These are phyloP conservation scores for Hiodon tergisus DNA, from an alignment of 2,113 vertebrate genomes.

Conservation along the genomic window DNA sequence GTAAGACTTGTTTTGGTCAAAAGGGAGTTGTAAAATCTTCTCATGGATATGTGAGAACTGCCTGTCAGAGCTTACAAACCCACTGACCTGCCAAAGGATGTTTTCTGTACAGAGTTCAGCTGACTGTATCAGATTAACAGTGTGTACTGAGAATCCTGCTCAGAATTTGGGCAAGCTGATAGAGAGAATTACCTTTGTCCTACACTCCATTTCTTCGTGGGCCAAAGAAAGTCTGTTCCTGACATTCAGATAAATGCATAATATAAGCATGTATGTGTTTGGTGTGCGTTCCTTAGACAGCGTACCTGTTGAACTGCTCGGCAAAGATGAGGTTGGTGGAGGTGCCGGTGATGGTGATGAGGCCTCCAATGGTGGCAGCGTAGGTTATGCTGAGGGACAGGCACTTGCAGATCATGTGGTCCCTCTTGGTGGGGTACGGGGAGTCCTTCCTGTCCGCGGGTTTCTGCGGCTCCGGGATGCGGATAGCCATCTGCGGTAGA, in stretches of 20 bases:
- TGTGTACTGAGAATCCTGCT: not conserved
- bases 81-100: constrained; percentile 11
- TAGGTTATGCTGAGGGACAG: constrained; percentile 93
- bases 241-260: not conserved
- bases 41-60: not conserved
- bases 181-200: constrained; percentile 47
- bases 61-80: not conserved
- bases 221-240: constrained; percentile 46
- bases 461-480: constrained; percentile 55
- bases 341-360: constrained; percentile 94
- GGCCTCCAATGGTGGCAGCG: constrained; percentile 87
- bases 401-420: constrained; percentile 96
- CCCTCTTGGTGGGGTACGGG: constrained; percentile 79
- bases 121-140: not conserved
- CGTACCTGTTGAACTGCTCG: constrained; percentile 94
- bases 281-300: too few species aligned
- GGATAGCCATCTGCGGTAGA: constrained; percentile 61
- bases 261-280: too few species aligned
- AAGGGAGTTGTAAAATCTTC: constrained; percentile 8
- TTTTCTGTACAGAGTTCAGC: not conserved
- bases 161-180: constrained; percentile 15
- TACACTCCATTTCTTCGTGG: constrained; percentile 36
- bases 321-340: constrained; percentile 97
- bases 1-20: constrained; percentile 17
- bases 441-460: constrained; percentile 58